Percentiles rank a stretch among this genome's conserved stretches.
These are phyloP conservation scores for Myopa tessellatipennis DNA, from an alignment of 2,888 invertebrate genomes.

Conservation along the genomic window DNA sequence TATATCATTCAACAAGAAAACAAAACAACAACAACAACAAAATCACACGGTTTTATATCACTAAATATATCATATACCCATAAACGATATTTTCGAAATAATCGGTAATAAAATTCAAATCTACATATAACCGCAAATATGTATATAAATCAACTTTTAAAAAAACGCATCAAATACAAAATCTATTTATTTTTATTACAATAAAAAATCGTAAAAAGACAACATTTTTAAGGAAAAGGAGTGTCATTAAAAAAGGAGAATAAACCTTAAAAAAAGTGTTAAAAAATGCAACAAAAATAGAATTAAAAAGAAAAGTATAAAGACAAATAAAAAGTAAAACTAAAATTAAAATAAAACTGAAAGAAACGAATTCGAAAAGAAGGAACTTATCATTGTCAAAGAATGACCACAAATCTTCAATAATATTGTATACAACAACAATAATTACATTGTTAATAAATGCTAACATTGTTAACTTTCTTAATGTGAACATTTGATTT, in stretches of 20 bases:
- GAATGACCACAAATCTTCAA: neutral
- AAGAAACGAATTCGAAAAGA: neutral
- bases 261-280: neutral
- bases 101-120: neutral
- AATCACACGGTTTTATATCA: no score
- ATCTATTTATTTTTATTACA: neutral
- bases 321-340: neutral
- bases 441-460: no score
- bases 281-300: neutral
- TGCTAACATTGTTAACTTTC: no score
- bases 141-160: neutral
- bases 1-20: conserved; percentile 13
- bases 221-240: neutral
- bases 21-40: neutral
- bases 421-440: no score
- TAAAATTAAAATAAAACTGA: neutral
- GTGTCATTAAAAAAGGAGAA: neutral
- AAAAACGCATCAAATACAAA: neutral
- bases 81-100: neutral
- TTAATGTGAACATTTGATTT: no score
- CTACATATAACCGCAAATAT: no score
- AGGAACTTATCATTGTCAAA: neutral
- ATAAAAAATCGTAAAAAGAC: neutral
- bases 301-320: neutral
- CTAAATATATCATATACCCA: neutral